Conservation (phyloP, 2,797 vertebrate species). For the Malacoraja senta region DNA sequence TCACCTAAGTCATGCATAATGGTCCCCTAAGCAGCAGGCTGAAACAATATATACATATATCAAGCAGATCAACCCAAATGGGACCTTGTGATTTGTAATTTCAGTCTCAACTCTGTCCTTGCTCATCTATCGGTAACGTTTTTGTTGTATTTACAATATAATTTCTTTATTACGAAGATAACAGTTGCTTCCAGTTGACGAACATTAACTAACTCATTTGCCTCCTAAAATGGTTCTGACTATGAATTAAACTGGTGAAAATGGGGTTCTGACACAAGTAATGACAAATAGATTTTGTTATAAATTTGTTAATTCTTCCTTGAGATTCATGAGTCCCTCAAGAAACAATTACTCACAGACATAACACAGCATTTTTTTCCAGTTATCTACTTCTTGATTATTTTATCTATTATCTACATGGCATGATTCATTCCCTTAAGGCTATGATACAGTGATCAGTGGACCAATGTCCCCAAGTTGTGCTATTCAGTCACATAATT, state of each 20-base stretch:
- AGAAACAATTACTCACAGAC: not conserved
- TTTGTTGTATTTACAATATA: not conserved
- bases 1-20: not conserved
- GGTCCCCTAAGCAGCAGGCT: not conserved
- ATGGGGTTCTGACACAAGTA: too few species aligned
- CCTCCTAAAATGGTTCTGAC: not conserved
- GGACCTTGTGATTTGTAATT: not conserved
- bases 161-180: not conserved
- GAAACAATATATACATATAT: not conserved
- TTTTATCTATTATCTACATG: not conserved
- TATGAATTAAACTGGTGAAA: not conserved
- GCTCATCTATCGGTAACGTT: not conserved
- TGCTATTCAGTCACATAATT: not conserved
- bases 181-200: not conserved
- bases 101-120: not conserved
- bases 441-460: not conserved
- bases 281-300: not conserved
- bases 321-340: not conserved
- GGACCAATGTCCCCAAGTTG: not conserved
- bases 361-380: too few species aligned
- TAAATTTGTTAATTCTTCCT: not conserved
- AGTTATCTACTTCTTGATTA: not conserved
- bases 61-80: not conserved
- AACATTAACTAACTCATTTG: not conserved
- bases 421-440: not conserved